phyloP scores from a whole-genome alignment of 2,888 invertebrate species.

The Callosobruchus maculatus region DNA sequence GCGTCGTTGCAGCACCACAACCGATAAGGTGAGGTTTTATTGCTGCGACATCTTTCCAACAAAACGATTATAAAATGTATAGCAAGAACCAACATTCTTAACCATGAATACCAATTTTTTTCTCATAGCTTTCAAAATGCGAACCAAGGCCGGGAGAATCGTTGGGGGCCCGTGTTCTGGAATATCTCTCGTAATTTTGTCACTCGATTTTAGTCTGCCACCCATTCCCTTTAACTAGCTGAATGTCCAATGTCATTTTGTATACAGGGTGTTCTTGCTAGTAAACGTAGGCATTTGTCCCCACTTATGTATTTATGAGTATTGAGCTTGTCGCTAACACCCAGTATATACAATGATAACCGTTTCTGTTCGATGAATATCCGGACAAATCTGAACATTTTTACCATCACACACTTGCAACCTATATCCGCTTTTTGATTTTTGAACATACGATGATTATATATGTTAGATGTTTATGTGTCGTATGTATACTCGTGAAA shows the following conservation, averaged over 20 bases:
- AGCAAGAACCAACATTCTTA: too few species aligned
- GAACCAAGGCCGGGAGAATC: too few species aligned
- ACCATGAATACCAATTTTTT: too few species aligned
- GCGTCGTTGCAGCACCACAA: too few species aligned
- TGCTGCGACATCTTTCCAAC: too few species aligned
- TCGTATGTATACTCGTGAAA: neutral
- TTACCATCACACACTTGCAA: constrained; percentile 38
- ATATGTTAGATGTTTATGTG: neutral
- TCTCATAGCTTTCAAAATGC: too few species aligned
- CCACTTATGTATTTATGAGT: neutral
- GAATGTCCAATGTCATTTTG: neutral
- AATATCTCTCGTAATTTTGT: too few species aligned
- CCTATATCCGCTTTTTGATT: neutral
- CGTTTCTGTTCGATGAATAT: constrained; percentile 12
- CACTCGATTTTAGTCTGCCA: neutral
- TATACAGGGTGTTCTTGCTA: constrained; percentile 17
- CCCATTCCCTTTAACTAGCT: neutral
- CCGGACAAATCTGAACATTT: constrained; percentile 5
- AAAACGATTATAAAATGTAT: too few species aligned
- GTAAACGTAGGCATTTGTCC: constrained; percentile 5
- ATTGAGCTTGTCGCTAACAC: constrained; percentile 7
- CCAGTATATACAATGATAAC: constrained; percentile 17
- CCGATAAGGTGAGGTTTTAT: too few species aligned
- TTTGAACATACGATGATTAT: neutral
- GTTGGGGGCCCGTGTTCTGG: too few species aligned